Percentiles rank a stretch among this genome's conserved stretches.
These are phyloP conservation scores for Drosophila ohnishii DNA, from an alignment of 1,140 invertebrate species.

Conservation along the genomic window DNA sequence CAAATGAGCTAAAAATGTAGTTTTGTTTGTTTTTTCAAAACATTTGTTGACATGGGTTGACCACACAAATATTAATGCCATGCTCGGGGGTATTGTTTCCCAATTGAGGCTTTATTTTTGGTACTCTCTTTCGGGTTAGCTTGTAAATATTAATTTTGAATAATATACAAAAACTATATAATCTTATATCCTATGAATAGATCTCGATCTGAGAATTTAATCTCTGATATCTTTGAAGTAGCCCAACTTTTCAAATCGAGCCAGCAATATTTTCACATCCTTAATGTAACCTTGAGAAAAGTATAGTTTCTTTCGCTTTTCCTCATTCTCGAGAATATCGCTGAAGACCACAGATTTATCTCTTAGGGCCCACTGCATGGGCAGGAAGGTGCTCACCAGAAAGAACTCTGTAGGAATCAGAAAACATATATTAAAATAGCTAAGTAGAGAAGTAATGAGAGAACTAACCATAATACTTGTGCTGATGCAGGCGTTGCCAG, in stretches of 20 bases:
- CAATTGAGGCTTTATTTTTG: not conserved
- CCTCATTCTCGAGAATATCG: slow-evolving; percentile 30
- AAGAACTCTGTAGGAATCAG: slow-evolving; percentile 20
- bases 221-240: not conserved
- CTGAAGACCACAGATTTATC: not conserved
- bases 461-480: slow-evolving; percentile 34
- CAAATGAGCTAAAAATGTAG: slow-evolving; percentile 7
- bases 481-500: slow-evolving; percentile 31
- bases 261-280: slow-evolving; percentile 28
- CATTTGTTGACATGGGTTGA: not conserved
- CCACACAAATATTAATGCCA: not conserved
- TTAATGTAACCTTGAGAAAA: slow-evolving; percentile 23
- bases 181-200: too few species aligned
- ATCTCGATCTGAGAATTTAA: too few species aligned
- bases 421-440: not conserved
- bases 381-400: slow-evolving; percentile 29
- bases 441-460: not conserved
- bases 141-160: too few species aligned
- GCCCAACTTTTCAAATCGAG: slow-evolving; percentile 20
- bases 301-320: slow-evolving; percentile 3
- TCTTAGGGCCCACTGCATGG: slow-evolving; percentile 12
- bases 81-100: not conserved
- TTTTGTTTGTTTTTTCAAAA: slow-evolving; percentile 8
- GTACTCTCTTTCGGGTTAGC: not conserved
- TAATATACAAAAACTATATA: not conserved